phyloP scores from a whole-genome alignment of 2,888 invertebrate species.

The Phasia obesa region DNA sequence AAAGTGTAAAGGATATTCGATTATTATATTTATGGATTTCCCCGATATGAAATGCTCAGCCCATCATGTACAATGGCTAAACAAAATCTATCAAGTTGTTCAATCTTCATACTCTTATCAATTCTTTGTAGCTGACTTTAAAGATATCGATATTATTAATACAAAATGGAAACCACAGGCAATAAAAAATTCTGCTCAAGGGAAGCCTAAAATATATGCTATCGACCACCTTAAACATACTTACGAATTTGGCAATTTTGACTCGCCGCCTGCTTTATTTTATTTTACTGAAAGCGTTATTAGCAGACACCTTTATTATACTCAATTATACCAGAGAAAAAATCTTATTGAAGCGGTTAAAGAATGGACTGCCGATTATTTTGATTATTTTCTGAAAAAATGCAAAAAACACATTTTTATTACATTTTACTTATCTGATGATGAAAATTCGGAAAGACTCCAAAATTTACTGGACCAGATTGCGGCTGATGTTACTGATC shows the following conservation, averaged over 20 bases:
- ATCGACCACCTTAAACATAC: constrained; percentile 29
- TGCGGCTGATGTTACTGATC: neutral
- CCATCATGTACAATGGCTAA: constrained; percentile 26
- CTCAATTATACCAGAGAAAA: constrained; percentile 7
- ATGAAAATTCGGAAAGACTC: constrained; percentile 4
- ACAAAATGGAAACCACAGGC: constrained; percentile 16
- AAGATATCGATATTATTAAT: constrained; percentile 55
- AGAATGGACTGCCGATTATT: constrained; percentile 37
- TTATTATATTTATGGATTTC: constrained; percentile 35
- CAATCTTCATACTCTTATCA: neutral
- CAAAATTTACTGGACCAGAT: neutral
- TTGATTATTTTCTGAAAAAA: constrained; percentile 15
- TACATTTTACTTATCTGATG: constrained; percentile 37
- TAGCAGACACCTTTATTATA: constrained; percentile 22
- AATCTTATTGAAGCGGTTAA: too few relatives aligned
- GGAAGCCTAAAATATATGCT: constrained; percentile 42
- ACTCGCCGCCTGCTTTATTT: neutral
- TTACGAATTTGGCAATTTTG: constrained; percentile 34
- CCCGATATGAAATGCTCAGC: constrained; percentile 13
- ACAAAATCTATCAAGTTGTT: constrained; percentile 43
- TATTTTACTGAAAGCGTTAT: neutral
- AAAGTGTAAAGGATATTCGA: neutral
- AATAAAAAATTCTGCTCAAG: neutral
- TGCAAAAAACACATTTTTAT: constrained; percentile 44
- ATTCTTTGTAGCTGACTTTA: constrained; percentile 41